Evolutionary conservation across 2,888 invertebrate genomes (phyloP).

Genomic region (Podotricha telesiphe): DNA sequence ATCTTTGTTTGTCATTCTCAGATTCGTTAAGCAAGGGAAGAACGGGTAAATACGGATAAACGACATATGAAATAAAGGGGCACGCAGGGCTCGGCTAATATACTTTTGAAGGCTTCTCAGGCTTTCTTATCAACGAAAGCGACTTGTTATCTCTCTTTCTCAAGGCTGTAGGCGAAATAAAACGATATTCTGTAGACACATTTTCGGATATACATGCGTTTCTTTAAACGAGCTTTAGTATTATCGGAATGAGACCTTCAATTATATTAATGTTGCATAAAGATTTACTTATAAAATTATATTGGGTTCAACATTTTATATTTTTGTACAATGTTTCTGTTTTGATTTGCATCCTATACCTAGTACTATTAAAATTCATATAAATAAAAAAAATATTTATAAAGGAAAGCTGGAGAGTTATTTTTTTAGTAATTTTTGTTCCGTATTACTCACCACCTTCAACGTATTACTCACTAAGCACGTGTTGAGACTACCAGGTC

Average conservation of each 20-base stretch:
- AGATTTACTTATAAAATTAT: background rate
- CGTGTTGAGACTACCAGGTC: background rate
- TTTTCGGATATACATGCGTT: conserved; percentile 35
- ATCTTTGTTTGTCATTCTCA: conserved; percentile 33
- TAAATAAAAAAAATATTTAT: background rate
- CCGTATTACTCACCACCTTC: no score
- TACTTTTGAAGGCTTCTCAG: conserved; percentile 56
- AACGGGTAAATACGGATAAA: conserved; percentile 48
- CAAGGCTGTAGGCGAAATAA: conserved; percentile 51
- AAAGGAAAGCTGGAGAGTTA: no score
- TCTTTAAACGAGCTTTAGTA: conserved; percentile 14
- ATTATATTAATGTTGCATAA: conserved; percentile 21
- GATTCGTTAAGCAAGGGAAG: conserved; percentile 34
- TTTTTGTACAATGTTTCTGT: background rate
- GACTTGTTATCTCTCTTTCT: conserved; percentile 54
- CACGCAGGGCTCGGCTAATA: conserved; percentile 54
- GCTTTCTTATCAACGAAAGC: conserved; percentile 56
- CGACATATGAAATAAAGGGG: conserved; percentile 51
- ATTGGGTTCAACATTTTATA: background rate
- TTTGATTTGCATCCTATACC: background rate
- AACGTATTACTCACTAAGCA: background rate
- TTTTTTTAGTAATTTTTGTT: background rate
- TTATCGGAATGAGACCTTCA: conserved; percentile 19
- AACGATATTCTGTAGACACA: conserved; percentile 45
- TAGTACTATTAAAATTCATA: background rate